phyloP scores from a whole-genome alignment of 1,140 invertebrate species.

The Drosophila paulistorum region DNA sequence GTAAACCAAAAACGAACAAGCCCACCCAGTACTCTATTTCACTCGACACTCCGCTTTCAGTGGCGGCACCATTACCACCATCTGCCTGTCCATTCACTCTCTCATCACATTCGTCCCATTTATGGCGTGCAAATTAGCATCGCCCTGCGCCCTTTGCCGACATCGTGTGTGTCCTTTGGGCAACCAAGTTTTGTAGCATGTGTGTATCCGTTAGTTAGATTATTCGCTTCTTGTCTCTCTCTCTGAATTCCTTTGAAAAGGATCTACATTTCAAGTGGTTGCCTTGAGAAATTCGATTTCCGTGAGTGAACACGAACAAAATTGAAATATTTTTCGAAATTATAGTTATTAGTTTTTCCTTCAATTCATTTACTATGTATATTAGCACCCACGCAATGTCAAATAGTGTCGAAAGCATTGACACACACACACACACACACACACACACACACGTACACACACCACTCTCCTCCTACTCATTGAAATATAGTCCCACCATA shows the following conservation, averaged over 20 bases:
- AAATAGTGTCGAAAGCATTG: not conserved
- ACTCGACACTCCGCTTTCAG: constrained; percentile 16
- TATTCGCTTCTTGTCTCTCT: not conserved
- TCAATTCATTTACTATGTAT: constrained; percentile 7
- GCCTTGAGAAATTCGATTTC: constrained; percentile 49
- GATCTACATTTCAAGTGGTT: constrained; percentile 52
- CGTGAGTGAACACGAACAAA: not conserved
- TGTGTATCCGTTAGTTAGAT: not conserved
- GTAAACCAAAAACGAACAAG: constrained; percentile 20
- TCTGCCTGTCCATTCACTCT: constrained; percentile 33
- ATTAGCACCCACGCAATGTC: constrained; percentile 6
- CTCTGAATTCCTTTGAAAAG: constrained; percentile 41
- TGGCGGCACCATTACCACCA: constrained; percentile 18
- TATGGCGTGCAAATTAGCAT: constrained; percentile 81
- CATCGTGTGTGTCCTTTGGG: constrained; percentile 72
- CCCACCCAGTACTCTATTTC: constrained; percentile 42
- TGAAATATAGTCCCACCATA: constrained; percentile 1
- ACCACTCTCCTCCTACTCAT: not conserved
- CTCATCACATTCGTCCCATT: constrained; percentile 79
- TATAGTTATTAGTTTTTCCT: constrained; percentile 13
- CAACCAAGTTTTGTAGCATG: constrained; percentile 15
- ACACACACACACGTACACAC: not conserved
- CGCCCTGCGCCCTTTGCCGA: constrained; percentile 24
- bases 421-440: constrained; percentile 5
- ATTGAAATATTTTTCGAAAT: not conserved